Evolutionary conservation across 1,140 invertebrate genomes (phyloP).

Genomic region (Condylostylus longicornis): DNA sequence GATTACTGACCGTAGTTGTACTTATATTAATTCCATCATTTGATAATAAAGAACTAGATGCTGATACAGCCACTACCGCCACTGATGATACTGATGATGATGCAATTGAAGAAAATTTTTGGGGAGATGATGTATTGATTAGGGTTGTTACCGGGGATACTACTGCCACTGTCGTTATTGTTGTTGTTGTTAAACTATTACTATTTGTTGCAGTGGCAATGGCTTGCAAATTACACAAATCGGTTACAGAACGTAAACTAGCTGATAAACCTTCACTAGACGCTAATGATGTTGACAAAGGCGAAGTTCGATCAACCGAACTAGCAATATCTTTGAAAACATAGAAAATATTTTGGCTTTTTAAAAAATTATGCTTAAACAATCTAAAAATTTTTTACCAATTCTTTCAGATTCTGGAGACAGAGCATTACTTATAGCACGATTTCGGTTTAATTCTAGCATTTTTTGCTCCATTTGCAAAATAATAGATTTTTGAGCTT

Average conservation of each 20-base stretch:
- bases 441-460: conserved; percentile 42
- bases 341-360: conserved; percentile 1
- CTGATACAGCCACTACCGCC: conserved; percentile 11
- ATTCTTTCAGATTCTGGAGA: conserved; percentile 30
- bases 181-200: conserved; percentile 2
- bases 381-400: conserved; percentile 13
- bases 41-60: no score
- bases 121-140: conserved; percentile 7
- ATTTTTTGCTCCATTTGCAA: conserved; percentile 49
- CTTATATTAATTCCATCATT: no score
- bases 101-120: conserved; percentile 21
- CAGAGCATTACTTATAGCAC: conserved; percentile 28
- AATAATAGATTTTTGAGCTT: conserved; percentile 48
- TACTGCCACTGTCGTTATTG: conserved; percentile 9
- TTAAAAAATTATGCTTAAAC: neutral
- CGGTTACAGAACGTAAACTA: conserved; percentile 29
- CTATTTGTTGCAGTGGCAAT: conserved; percentile 18
- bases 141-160: conserved; percentile 6
- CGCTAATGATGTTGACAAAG: conserved; percentile 37
- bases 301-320: conserved; percentile 34
- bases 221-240: conserved; percentile 34
- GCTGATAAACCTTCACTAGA: conserved; percentile 38
- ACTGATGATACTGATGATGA: conserved; percentile 17
- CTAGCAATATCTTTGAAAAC: conserved; percentile 33
- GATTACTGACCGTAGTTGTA: no score